Evolutionary conservation across 1,140 invertebrate genomes (phyloP).

Genomic region (Ctenoplectra terminalis): DNA sequence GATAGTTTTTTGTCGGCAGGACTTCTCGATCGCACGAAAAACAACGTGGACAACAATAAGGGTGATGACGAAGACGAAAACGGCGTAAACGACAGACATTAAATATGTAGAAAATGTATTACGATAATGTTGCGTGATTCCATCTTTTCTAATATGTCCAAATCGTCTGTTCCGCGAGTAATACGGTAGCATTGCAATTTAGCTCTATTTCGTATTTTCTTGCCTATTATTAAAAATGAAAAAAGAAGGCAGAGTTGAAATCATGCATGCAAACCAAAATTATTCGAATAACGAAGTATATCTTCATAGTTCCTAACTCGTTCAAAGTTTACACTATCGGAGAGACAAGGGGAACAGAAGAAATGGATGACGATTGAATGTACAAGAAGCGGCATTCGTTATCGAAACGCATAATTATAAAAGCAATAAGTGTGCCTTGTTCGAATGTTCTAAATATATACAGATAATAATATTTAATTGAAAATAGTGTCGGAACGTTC

Average conservation of each 20-base stretch:
- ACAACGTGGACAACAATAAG: background rate
- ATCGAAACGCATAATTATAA: background rate
- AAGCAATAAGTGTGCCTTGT: conserved; percentile 51
- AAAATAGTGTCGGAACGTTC: conserved; percentile 13
- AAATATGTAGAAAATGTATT: background rate
- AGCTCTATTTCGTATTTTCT: background rate
- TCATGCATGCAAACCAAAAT: background rate
- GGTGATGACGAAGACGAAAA: conserved; percentile 35
- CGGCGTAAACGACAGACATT: background rate
- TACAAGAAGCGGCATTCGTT: background rate
- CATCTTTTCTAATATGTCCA: background rate
- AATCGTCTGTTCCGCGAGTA: background rate
- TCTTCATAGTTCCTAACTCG: conserved; percentile 38
- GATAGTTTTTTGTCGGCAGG: background rate
- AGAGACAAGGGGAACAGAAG: background rate
- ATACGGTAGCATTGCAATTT: background rate
- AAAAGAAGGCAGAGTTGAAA: background rate
- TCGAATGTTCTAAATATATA: conserved; percentile 26
- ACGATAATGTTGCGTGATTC: background rate
- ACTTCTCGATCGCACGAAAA: background rate
- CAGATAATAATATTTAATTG: conserved; percentile 10
- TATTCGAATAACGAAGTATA: background rate
- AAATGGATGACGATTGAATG: background rate
- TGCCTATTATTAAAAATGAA: background rate
- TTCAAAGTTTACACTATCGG: background rate